Evolutionary conservation across 2,797 vertebrate species (phyloP).

Genomic region (Siniperca undulata): DNA sequence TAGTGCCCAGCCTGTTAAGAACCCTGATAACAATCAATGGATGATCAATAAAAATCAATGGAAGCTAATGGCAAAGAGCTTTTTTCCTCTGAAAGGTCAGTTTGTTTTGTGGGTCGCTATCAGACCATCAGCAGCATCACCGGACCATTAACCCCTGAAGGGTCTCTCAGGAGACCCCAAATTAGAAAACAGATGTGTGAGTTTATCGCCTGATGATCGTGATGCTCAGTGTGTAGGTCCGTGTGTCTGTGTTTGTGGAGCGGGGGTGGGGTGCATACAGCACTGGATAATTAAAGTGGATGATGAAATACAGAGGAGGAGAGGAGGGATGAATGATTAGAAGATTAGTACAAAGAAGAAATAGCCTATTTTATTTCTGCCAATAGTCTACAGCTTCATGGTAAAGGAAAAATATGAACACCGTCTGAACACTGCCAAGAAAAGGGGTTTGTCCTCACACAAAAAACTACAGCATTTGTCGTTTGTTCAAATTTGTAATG

Average conservation of each 20-base stretch:
- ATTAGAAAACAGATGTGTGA: slow-evolving; percentile 63
- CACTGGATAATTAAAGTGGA: background rate
- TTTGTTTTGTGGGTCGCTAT: slow-evolving; percentile 53
- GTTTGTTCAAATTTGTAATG: background rate
- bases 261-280: background rate
- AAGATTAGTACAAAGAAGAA: background rate
- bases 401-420: background rate
- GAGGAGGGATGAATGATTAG: background rate
- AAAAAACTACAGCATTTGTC: background rate
- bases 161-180: slow-evolving; percentile 44
- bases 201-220: slow-evolving; percentile 44
- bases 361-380: background rate
- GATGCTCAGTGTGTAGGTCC: background rate
- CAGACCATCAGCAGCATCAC: slow-evolving; percentile 61
- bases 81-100: slow-evolving; percentile 56
- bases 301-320: background rate
- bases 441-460: background rate
- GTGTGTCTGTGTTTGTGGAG: slow-evolving; percentile 16
- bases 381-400: background rate
- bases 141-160: slow-evolving; percentile 60
- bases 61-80: slow-evolving; percentile 44
- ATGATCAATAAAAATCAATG: slow-evolving; percentile 71
- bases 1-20: slow-evolving; percentile 43
- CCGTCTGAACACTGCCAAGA: background rate
- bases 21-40: slow-evolving; percentile 61